Conservation (phyloP, 2,113 vertebrate genomes). For the Nyctibius bracteatus region DNA sequence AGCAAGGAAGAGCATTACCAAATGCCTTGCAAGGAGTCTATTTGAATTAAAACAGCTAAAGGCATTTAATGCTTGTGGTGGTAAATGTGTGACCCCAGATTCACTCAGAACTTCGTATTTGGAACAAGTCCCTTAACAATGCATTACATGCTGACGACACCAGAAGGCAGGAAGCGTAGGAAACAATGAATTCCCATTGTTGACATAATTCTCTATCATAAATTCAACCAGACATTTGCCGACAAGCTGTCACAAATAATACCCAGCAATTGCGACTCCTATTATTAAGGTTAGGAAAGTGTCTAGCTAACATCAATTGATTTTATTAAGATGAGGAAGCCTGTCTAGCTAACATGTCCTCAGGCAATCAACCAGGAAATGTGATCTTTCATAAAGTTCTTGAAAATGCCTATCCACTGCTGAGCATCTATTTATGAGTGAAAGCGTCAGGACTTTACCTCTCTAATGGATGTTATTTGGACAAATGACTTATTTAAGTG, state of each 20-base stretch:
- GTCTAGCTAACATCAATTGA: slow-evolving; percentile 12
- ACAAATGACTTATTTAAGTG: background rate
- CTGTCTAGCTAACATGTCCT: slow-evolving; percentile 6
- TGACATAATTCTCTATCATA: background rate
- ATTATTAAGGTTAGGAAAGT: slow-evolving; percentile 21
- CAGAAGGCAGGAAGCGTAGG: slow-evolving; percentile 27
- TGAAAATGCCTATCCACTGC: background rate
- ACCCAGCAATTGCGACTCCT: background rate
- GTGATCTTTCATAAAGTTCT: background rate
- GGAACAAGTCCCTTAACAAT: background rate
- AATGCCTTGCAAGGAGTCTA: background rate
- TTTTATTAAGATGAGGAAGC: slow-evolving; percentile 26
- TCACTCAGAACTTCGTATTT: background rate
- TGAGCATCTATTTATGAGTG: background rate
- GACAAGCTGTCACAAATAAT: slow-evolving; percentile 44
- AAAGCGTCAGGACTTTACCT: background rate
- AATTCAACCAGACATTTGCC: slow-evolving; percentile 44
- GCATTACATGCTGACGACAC: background rate
- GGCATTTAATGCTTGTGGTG: background rate
- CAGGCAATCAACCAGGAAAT: background rate
- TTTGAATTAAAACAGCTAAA: background rate
- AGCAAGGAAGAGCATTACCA: background rate
- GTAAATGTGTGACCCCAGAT: background rate
- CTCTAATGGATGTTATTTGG: background rate
- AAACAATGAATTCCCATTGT: slow-evolving; percentile 38